A percentile compares a stretch with the other conserved stretches of the same genome.
Conservation (phyloP, 2,888 invertebrate species). For the Eurois occulta region DNA sequence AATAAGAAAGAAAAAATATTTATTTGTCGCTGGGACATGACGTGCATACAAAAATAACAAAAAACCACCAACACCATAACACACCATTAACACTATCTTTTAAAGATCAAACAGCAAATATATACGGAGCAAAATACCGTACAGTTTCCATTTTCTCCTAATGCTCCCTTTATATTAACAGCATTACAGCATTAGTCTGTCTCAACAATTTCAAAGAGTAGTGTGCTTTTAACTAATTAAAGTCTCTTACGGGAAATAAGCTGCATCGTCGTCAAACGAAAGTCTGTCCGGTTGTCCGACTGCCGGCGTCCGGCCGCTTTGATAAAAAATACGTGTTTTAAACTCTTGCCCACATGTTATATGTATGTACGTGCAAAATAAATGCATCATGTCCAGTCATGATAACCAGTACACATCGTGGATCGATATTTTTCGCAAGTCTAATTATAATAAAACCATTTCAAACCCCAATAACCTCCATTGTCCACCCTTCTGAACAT, state of each 20-base stretch:
- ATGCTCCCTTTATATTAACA: conserved; percentile 46
- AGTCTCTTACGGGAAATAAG: conserved; percentile 56
- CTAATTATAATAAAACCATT: conserved; percentile 25
- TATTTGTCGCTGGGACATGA: no score
- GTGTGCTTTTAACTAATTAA: conserved; percentile 69
- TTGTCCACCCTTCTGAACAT: conserved; percentile 8
- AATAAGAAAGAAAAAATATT: no score
- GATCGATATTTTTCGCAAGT: conserved; percentile 17
- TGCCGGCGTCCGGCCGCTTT: conserved; percentile 43
- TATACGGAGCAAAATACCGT: background rate
- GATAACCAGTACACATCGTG: background rate
- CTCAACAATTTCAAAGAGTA: conserved; percentile 58
- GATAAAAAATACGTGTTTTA: conserved; percentile 61
- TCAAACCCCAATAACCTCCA: conserved; percentile 7
- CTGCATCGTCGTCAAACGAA: conserved; percentile 54
- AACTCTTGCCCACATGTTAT: background rate
- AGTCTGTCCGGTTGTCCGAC: conserved; percentile 36
- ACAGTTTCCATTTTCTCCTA: conserved; percentile 37
- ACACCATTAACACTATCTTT: conserved; percentile 30
- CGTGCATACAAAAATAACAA: no score
- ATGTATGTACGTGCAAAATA: no score
- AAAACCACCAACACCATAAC: no score
- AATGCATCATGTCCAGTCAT: background rate
- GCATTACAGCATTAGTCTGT: conserved; percentile 41
- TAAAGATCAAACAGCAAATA: conserved; percentile 37